Base-by-base conservation (phyloP, 35 echinoderm and acorn worm genomes). In the Apostichopus californicus region DNA sequence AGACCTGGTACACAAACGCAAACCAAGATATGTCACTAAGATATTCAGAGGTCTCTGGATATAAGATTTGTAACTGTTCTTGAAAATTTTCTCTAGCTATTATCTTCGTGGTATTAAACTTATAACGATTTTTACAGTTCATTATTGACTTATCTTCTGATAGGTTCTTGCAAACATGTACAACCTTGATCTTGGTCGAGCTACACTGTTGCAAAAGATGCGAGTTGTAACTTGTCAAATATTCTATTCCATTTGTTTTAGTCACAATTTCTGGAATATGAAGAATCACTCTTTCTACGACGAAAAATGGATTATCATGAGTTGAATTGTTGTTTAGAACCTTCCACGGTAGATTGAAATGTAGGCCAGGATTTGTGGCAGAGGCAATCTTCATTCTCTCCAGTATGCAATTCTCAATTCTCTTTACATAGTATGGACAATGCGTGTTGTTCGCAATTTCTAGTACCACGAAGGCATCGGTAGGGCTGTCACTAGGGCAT, bases 361-460 rank as follows among this genome's bases (percentile, higher is more conserved):
- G 7, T 61, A 61, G 1, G 7, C 58, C 12, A 9, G 58, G 58
- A 61, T 4, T 12, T 55, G 15, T 81, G 15, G 9, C 1, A 11
- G 11, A 8, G 6, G 55, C 12, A 11, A 15, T 81, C 8, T 25
- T 1, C 78, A 81, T 28, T 10, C 55, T 5, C 28, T 81, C 52
- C 28, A 15, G 5, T 15, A 46, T 5, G 13, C 78, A 81, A 10
- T 81, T 46, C 10, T 81, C 78, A 14, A 34, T 17, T 25, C 78
- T 81, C 28, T 81, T 81, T 55, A 11, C 78, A 81, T 54, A 34
- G 78, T 81, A 81, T 17, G 78, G 78, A 13, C 78, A 81, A 54
- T 22, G 52, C 7, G 5, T 10, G 5, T 28, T 54, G 8, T 61
- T 61, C 12, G 8, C 8, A 8, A 11, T 61, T 61, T 61, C 58